Percentiles rank a stretch among this genome's conserved stretches.
Evolutionary conservation across 2,888 invertebrate species (phyloP).

Genomic region (Rhaphigaster nebulosa): DNA sequence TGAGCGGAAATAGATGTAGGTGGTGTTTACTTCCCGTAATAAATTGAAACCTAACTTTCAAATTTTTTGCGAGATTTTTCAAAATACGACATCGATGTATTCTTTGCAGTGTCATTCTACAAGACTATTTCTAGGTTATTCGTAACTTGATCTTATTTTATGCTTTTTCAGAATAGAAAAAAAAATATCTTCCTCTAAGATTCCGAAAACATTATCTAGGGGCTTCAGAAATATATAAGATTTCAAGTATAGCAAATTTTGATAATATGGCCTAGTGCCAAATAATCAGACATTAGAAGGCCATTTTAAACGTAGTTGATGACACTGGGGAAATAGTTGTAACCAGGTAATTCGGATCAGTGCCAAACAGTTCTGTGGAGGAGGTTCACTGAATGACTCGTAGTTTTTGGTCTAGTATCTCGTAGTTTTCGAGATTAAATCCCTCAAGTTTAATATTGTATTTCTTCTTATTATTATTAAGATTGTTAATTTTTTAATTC

Average conservation of each 20-base stretch:
- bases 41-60: too few relatives aligned
- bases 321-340: constrained; percentile 4
- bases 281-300: not conserved
- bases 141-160: too few relatives aligned
- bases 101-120: too few relatives aligned
- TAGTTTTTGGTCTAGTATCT: not conserved
- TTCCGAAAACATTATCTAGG: not conserved
- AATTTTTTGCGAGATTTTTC: too few relatives aligned
- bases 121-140: too few relatives aligned
- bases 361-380: not conserved
- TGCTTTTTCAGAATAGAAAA: not conserved
- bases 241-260: not conserved
- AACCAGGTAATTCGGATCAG: constrained; percentile 49
- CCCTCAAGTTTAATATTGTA: not conserved
- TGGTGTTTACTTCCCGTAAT: too few relatives aligned
- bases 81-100: too few relatives aligned
- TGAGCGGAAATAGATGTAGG: too few relatives aligned
- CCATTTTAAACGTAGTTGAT: constrained; percentile 15
- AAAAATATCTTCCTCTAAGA: not conserved
- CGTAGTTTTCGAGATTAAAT: not conserved
- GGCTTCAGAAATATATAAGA: not conserved
- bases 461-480: too few relatives aligned
- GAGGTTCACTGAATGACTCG: not conserved
- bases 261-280: not conserved
- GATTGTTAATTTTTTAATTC: too few relatives aligned